These are phyloP conservation scores for Euclidia mi DNA, from an alignment of 2,888 invertebrate species.

Conservation along the genomic window DNA sequence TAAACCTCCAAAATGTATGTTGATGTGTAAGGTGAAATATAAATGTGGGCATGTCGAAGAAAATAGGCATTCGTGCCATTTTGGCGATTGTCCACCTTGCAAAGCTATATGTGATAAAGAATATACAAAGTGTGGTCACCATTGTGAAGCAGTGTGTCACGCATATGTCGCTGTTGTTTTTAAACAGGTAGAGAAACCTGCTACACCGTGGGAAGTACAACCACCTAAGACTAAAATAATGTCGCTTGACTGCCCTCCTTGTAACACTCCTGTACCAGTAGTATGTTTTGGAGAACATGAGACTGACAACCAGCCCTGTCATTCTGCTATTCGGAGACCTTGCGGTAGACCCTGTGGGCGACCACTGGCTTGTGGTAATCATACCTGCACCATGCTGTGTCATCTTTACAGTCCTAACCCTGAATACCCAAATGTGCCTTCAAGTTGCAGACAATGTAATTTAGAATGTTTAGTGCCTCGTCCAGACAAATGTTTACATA, in stretches of 20 bases:
- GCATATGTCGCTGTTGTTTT: constrained; percentile 92
- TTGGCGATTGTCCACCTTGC: constrained; percentile 96
- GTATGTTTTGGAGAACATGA: constrained; percentile 94
- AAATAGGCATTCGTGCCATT: constrained; percentile 94
- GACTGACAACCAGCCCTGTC: constrained; percentile 92
- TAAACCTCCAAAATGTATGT: constrained; percentile 94
- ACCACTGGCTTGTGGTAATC: constrained; percentile 93
- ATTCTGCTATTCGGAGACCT: constrained; percentile 92
- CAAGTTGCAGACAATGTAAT: constrained; percentile 78
- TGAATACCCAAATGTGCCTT: constrained; percentile 85
- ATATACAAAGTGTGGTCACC: constrained; percentile 91
- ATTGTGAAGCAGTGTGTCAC: constrained; percentile 94
- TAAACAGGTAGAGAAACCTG: constrained; percentile 89
- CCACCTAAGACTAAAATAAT: constrained; percentile 85
- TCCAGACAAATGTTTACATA: constrained; percentile 93
- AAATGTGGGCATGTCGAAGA: constrained; percentile 95
- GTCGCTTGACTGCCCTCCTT: constrained; percentile 92
- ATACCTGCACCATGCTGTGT: constrained; percentile 93
- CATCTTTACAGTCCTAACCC: constrained; percentile 87
- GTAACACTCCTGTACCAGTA: constrained; percentile 92
- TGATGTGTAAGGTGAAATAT: constrained; percentile 93
- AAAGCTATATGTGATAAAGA: constrained; percentile 92
- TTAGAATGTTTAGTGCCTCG: constrained; percentile 91
- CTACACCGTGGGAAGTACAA: constrained; percentile 92
- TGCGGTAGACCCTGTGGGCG: constrained; percentile 95